Percentiles rank a stretch among this genome's conserved stretches.
These are phyloP conservation scores for Busseola fusca DNA, from an alignment of 2,888 invertebrate species.

Conservation along the genomic window DNA sequence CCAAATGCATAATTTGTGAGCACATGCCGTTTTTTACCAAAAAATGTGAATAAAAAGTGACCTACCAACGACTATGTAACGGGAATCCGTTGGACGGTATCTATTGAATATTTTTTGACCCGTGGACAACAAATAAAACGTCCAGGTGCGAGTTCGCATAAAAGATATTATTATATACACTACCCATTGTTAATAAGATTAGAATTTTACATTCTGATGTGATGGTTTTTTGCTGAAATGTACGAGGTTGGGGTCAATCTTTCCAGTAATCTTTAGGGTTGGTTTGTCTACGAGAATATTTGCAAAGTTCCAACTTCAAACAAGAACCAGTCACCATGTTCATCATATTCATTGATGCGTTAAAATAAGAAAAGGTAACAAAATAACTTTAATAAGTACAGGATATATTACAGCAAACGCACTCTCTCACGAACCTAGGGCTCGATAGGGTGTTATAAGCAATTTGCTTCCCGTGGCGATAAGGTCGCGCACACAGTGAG, in stretches of 20 bases:
- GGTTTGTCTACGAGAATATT: conserved; percentile 11
- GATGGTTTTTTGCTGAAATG: conserved; percentile 53
- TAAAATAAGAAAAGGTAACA: background rate
- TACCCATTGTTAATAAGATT: conserved; percentile 65
- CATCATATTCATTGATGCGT: background rate
- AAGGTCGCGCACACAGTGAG: conserved; percentile 67
- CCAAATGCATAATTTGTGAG: conserved; percentile 88
- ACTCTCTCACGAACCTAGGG: conserved; percentile 50
- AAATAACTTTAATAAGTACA: background rate
- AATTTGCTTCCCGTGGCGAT: conserved; percentile 82
- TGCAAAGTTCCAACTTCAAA: background rate
- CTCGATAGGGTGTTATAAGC: conserved; percentile 70
- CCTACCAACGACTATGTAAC: conserved; percentile 82
- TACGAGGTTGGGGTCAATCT: conserved; percentile 56
- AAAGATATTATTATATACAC: conserved; percentile 73
- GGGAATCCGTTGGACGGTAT: conserved; percentile 81
- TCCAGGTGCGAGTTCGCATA: conserved; percentile 85
- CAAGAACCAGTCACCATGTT: background rate
- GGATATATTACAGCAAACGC: conserved; percentile 1
- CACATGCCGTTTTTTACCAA: conserved; percentile 84
- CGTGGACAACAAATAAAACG: conserved; percentile 80
- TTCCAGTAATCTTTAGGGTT: conserved; percentile 10
- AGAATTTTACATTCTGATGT: conserved; percentile 60
- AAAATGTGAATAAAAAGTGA: conserved; percentile 82
- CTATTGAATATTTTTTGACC: conserved; percentile 85